Evolutionary conservation across 2,113 vertebrate genomes (phyloP), one percentile per base, ranked within the genome.

Genomic region (Cervus canadensis): DNA sequence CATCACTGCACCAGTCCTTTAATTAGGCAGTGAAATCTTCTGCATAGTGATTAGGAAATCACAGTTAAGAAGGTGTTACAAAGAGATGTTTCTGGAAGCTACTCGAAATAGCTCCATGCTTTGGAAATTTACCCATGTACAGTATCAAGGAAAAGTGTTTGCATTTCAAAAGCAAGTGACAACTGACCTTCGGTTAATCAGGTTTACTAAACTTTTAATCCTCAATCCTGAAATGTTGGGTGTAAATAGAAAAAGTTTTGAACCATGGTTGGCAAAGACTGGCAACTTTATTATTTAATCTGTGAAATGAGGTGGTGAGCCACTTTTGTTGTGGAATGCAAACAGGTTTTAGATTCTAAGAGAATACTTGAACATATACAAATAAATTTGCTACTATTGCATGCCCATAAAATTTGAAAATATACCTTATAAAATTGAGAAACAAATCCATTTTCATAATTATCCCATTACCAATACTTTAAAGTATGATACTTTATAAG

Each of bases 41-140:
- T 99, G 98, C 98, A 99, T 98, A 99, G 98, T 97, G 98, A 99
- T 99, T 98, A 99, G 98, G 94, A 99, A 99, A 98, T 98, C 98
- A 98, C 96, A 98, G 98, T 98, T 98, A 99, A 98, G 98, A 98
- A 98, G 97, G 97, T 99, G 98, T 98, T 98, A 98, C 98, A 99
- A 98, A 98, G 97, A 98, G 96, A 98, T 93, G 91, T 97, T 98
- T 98, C 97, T 98, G 97, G 98, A 99, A 98, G 84, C 93, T 92
- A 96, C 97, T 98, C 97, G 98, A 98, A 99, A 98, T 98, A 98
- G 85, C 95, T 98, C 98, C 97, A 92, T 87, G 94, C 62, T 98
- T 98, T 98, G 96, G 98, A 98, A 98, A 98, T 98, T 98, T 87
- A 92, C 98, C 83, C 92, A 96, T 96, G 93, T 98, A 91, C 89